Evolutionary conservation across 2,888 invertebrate species (phyloP), one percentile per base, ranked within the genome.

Genomic region (Tinea trinotella): DNA sequence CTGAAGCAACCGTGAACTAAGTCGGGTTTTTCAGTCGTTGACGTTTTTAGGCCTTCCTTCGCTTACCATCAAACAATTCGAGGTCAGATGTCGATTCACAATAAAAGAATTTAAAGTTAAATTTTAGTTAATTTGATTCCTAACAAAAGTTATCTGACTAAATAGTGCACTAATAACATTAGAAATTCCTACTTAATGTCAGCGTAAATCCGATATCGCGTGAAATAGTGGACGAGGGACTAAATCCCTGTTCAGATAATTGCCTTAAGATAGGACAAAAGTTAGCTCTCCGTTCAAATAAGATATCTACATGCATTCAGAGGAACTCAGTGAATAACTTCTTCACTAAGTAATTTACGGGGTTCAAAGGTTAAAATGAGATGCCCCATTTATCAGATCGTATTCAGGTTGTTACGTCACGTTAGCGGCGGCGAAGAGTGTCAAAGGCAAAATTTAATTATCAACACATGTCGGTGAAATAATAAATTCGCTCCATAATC

Each of bases 221-320:
- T 58, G 57, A 60, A 60, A 61, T 62, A 62, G 59, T 60, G 59
- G 55, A 55, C 54, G 58, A 57, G 57, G 57, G 57, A 58, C 59
- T 61, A 59, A 63, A 62, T 64, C 63, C 61, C 57, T 57, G 58
- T 57, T 57, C 30, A 62, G 62, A 61, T 64, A 65, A 66, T 65
- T 64, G 63, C 62, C 57, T 60, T 54, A 59, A 65, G 65, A 65
- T 66, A 65, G 61, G 60, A 55, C 56, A 55, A 58, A 59, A 61
- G 59, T 61, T 64, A 61, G 60, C 59, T 58, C 60, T 59, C 59
- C 55, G 59, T 58, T 59, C 61, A 58, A 62, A 64, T 64, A 64
- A 62, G 59, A 64, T 59, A 63, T 59, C 57, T 61, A 50, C 50
- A n/a, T 50, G 24, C 24, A 15, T 60, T 55, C 61, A 57, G 57